phyloP scores from a whole-genome alignment of 2,113 vertebrate species.

The Trachemys scripta region DNA sequence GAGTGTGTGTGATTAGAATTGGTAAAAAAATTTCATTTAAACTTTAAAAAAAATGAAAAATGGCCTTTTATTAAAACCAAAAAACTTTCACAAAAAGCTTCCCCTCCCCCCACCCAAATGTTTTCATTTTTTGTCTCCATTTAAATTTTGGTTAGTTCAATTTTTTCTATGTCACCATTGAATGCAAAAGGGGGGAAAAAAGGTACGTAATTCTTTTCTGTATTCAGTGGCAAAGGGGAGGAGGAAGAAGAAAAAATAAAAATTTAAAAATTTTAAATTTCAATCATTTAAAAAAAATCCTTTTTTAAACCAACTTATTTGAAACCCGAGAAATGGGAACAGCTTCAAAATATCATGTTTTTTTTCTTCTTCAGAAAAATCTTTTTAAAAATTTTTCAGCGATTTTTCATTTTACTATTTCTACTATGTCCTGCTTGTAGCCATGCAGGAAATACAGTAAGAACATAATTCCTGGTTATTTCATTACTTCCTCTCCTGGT shows the following conservation, averaged over 20 bases:
- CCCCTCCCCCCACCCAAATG: not conserved
- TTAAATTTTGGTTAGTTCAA: not conserved
- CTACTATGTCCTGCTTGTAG: too few relatives aligned
- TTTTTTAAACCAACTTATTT: not conserved
- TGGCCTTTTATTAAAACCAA: not conserved
- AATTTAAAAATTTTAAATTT: not conserved
- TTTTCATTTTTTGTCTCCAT: not conserved
- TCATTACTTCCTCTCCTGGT: too few relatives aligned
- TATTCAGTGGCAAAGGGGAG: too few relatives aligned
- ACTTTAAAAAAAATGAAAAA: not conserved
- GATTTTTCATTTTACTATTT: too few relatives aligned
- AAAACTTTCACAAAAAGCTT: not conserved
- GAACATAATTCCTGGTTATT: too few relatives aligned
- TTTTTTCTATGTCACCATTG: not conserved
- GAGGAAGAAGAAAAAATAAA: not conserved
- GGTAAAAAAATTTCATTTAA: not conserved
- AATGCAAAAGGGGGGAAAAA: not conserved
- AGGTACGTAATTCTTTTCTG: not conserved
- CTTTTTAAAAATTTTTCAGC: too few relatives aligned
- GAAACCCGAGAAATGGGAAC: not conserved
- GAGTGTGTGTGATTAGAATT: not conserved
- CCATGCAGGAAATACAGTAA: too few relatives aligned
- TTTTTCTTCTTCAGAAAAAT: not conserved
- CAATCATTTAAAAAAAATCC: not conserved
- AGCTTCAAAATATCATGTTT: not conserved